A percentile compares a stretch with the other conserved stretches of the same genome.
These are phyloP conservation scores for Crenuchus spilurus DNA, from an alignment of 2,797 vertebrate genomes.

Conservation along the genomic window DNA sequence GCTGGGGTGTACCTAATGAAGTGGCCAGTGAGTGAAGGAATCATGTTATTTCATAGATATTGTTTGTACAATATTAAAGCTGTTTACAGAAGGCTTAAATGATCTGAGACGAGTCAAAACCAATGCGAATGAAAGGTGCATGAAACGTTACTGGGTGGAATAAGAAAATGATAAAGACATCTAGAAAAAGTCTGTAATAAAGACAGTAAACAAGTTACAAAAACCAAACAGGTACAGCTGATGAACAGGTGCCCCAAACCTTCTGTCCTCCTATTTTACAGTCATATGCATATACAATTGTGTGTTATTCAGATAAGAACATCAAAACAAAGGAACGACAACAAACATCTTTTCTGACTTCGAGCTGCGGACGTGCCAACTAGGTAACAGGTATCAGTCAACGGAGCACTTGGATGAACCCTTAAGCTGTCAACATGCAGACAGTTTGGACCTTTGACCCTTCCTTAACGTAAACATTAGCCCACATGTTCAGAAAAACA, in stretches of 20 bases:
- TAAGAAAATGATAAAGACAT: no score
- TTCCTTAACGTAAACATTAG: conserved; percentile 12
- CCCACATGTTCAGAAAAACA: not conserved
- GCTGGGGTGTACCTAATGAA: no score
- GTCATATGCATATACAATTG: no score
- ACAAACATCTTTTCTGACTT: not conserved
- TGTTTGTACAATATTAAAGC: no score
- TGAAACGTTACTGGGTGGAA: no score
- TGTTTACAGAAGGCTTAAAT: no score
- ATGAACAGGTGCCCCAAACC: not conserved
- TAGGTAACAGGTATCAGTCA: not conserved
- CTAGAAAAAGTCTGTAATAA: no score
- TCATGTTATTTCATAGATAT: no score
- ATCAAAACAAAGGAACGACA: not conserved
- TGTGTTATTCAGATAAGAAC: no score
- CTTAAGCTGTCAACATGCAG: not conserved
- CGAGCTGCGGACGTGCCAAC: not conserved
- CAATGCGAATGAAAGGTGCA: no score
- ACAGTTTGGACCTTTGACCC: conserved; percentile 3
- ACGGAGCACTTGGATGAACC: not conserved
- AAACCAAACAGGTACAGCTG: not conserved
- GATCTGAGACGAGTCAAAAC: no score
- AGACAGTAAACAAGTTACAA: not conserved
- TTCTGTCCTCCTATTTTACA: not conserved
- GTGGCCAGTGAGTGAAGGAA: no score